These are phyloP conservation scores for Caenorhabditis panamensis DNA, from an alignment of 2,888 invertebrate genomes.

Conservation along the genomic window DNA sequence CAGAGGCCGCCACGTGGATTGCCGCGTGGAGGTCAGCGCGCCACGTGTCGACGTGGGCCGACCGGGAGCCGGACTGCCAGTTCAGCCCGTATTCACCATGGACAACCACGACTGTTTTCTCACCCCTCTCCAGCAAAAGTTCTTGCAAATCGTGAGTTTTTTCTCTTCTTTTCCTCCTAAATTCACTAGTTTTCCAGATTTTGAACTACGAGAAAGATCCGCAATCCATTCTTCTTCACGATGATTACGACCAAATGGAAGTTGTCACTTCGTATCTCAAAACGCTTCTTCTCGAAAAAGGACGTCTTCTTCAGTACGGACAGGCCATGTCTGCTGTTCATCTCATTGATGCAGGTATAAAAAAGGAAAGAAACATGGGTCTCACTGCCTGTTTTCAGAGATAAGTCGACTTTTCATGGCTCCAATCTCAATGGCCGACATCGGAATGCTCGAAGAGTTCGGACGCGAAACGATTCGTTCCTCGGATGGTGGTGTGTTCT, in stretches of 20 bases:
- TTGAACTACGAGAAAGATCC: conserved; percentile 41
- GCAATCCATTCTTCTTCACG: conserved; percentile 34
- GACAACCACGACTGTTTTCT: conserved; percentile 46
- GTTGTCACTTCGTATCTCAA: conserved; percentile 49
- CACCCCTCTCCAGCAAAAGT: conserved; percentile 57
- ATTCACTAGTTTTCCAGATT: conserved; percentile 20
- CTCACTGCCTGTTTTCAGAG: conserved; percentile 47
- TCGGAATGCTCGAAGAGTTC: conserved; percentile 47
- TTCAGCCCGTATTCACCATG: conserved; percentile 31
- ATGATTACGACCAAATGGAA: conserved; percentile 33
- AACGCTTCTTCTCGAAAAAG: conserved; percentile 46
- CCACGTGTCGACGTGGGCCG: conserved; percentile 21
- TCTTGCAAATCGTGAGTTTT: conserved; percentile 52
- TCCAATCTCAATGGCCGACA: conserved; percentile 40
- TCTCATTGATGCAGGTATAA: conserved; percentile 57
- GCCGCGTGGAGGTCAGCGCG: conserved; percentile 35
- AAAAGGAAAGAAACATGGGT: neutral
- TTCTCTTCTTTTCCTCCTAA: neutral
- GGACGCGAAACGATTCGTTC: conserved; percentile 33
- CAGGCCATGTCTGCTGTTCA: conserved; percentile 48
- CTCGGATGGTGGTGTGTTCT: conserved; percentile 11
- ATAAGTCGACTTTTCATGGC: conserved; percentile 58
- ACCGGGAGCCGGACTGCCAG: neutral
- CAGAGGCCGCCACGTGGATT: neutral
- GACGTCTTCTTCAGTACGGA: conserved; percentile 39